Evolutionary conservation across 2,888 invertebrate species (phyloP), one percentile per base, ranked within the genome.

Genomic region (Amphipoea oculea): DNA sequence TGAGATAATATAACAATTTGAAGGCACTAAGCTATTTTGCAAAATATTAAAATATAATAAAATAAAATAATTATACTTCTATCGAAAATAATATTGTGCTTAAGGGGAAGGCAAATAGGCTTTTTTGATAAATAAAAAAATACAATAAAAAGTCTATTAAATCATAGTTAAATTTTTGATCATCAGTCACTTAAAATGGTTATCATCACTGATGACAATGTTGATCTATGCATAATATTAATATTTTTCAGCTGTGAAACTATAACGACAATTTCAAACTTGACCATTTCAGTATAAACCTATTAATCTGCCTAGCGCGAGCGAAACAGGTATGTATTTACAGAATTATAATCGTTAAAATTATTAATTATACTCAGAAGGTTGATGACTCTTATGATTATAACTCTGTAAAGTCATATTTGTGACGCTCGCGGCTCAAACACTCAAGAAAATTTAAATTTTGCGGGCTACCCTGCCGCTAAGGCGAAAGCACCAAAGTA

Each of bases 1-100:
- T 40, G 29, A 57, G 40, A 57, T 63, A 48, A 48, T 76, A 81
- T 68, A 76, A 81, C 23, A 69, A 83, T 69, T 69, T 54, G 68
- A 81, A 81, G 83, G 83, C 83, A 77, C 78, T 83, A 81, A 57
- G 63, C 68, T 69, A 68, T 57, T 73, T 45, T 17, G 80, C 67
- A 63, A 80, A 67, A 40, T 62, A 73, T 81, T 6, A 4, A 72
- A 57, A 75, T 29, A 42, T 17, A n/a, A n/a, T n/a, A n/a, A n/a
- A n/a, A n/a, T n/a, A n/a, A n/a, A 7, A 20, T 29, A 82, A 54
- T 20, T 76, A 69, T 23, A 76, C 5, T 66, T 54, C 5, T 51
- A 36, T n/a, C 4, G 1, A 79, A 36, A 48, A 76, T 29, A 82
- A 68, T 29, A 68, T 48, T 69, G 14, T 48, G 11, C 83, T 67